Evolutionary conservation across 2,888 invertebrate species (phyloP).

Genomic region (Darwinula stevensoni): DNA sequence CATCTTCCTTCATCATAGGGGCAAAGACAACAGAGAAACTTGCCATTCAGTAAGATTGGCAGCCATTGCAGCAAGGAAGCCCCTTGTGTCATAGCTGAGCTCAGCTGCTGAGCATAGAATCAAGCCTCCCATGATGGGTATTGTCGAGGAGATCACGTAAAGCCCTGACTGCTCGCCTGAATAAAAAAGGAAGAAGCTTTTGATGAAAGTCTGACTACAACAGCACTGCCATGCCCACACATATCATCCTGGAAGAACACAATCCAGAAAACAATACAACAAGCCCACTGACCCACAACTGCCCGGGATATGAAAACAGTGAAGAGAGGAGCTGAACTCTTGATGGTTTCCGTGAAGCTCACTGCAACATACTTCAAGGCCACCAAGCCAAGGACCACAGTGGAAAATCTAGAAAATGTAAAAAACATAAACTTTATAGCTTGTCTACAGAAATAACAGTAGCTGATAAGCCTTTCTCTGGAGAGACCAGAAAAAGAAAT

Average conservation of each 20-base stretch:
- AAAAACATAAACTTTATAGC: too few relatives aligned
- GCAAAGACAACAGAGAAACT: conserved; percentile 11
- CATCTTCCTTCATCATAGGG: conserved; percentile 1
- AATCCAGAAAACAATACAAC: too few relatives aligned
- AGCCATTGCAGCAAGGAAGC: conserved; percentile 39
- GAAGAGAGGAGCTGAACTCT: conserved; percentile 46
- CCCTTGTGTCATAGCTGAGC: conserved; percentile 36
- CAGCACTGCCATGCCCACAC: too few relatives aligned
- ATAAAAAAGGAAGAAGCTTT: too few relatives aligned
- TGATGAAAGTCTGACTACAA: too few relatives aligned
- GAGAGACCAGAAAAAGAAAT: too few relatives aligned
- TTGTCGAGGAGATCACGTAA: conserved; percentile 34
- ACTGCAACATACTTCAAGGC: conserved; percentile 46
- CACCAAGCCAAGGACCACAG: conserved; percentile 37
- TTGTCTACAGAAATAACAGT: too few relatives aligned
- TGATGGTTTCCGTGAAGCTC: conserved; percentile 49
- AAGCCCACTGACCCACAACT: too few relatives aligned
- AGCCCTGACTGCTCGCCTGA: conserved; percentile 32
- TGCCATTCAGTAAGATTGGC: conserved; percentile 46
- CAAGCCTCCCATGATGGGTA: conserved; percentile 45
- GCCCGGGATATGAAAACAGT: conserved; percentile 37
- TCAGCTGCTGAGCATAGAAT: conserved; percentile 45
- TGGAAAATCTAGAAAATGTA: too few relatives aligned
- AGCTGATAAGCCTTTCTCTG: too few relatives aligned
- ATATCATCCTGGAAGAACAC: too few relatives aligned